These are phyloP conservation scores for Mallateleia sp. DNA, from an alignment of 2,888 invertebrate genomes.

Conservation along the genomic window DNA sequence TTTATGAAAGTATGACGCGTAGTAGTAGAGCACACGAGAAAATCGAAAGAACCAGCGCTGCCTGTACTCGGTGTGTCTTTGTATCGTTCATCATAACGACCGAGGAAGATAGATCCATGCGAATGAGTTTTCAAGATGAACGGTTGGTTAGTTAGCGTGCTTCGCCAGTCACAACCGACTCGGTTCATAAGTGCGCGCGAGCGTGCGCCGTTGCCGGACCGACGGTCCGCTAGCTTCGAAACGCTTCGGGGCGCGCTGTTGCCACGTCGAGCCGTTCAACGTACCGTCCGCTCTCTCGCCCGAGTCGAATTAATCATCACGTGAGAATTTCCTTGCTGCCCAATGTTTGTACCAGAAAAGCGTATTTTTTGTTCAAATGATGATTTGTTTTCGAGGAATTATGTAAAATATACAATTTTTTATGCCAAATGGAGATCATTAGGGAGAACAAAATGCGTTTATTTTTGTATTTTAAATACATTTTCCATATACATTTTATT, in stretches of 20 bases:
- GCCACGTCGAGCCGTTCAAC: conserved; percentile 31
- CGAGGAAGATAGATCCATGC: conserved; percentile 54
- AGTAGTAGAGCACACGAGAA: no score
- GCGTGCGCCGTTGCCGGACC: conserved; percentile 43
- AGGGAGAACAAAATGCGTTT: no score
- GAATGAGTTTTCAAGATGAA: conserved; percentile 66
- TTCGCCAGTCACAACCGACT: conserved; percentile 56
- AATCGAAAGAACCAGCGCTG: no score
- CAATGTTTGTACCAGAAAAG: no score
- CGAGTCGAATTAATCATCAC: conserved; percentile 31
- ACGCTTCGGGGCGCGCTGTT: conserved; percentile 24
- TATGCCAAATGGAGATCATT: no score
- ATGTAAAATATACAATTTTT: no score
- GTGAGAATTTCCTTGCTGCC: conserved; percentile 40
- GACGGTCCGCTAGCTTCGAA: conserved; percentile 10
- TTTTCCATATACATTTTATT: no score
- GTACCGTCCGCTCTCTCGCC: conserved; percentile 10
- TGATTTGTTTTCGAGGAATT: no score
- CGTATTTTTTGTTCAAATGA: no score
- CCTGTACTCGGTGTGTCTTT: not conserved
- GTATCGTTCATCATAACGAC: conserved; percentile 40
- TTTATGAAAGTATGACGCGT: no score
- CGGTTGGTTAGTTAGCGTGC: conserved; percentile 62
- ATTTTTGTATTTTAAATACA: no score
- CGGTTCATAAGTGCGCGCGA: conserved; percentile 57